Conservation (phyloP, 2,888 invertebrate species). For the Operophtera brumata region DNA sequence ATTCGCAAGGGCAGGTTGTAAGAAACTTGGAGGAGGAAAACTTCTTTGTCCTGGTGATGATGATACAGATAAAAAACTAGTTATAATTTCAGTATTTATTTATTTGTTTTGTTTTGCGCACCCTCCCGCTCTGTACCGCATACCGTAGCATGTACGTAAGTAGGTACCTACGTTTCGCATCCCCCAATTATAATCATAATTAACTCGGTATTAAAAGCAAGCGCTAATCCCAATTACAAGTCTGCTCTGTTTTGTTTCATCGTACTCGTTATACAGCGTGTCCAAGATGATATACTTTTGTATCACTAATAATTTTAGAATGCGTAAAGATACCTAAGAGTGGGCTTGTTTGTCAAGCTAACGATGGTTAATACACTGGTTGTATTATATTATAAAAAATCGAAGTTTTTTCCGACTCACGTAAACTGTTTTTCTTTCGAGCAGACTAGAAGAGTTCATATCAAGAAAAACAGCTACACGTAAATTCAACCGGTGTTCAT, state of each 20-base stretch:
- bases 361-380: no score
- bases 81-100: background rate
- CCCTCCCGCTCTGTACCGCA: slow-evolving; percentile 2
- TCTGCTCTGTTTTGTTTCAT: slow-evolving; percentile 42
- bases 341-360: no score
- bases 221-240: slow-evolving; percentile 67
- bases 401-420: no score
- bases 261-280: slow-evolving; percentile 18
- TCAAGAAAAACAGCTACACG: no score
- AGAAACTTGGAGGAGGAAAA: no score
- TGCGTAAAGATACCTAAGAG: no score
- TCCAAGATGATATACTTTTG: slow-evolving; percentile 21
- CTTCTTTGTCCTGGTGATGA: no score
- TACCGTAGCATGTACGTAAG: slow-evolving; percentile 2
- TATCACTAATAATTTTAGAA: slow-evolving; percentile 8
- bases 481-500: no score
- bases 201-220: slow-evolving; percentile 68
- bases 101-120: slow-evolving; percentile 6
- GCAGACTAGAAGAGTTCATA: no score
- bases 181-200: slow-evolving; percentile 75
- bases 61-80: background rate
- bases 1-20: no score
- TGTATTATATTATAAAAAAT: no score
- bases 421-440: no score
- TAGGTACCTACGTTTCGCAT: slow-evolving; percentile 42